Percentiles rank a stretch among this genome's conserved stretches.
Conservation (phyloP, 2,113 vertebrate genomes). For the Percina caprodes region DNA sequence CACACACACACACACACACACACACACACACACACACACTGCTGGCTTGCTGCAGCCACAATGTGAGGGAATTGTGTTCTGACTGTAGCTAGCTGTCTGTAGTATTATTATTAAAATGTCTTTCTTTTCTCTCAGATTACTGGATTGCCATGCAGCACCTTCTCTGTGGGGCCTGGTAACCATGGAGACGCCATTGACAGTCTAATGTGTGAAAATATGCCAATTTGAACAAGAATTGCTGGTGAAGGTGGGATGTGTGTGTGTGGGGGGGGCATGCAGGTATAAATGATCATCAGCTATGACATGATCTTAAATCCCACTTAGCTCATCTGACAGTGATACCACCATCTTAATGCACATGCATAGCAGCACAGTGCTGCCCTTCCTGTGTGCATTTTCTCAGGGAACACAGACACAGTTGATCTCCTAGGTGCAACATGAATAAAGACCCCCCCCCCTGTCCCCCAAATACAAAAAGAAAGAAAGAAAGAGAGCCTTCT, state of each 20-base stretch:
- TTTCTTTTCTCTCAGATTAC: neutral
- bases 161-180: constrained; percentile 57
- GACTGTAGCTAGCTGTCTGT: neutral
- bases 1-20: neutral
- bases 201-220: constrained; percentile 58
- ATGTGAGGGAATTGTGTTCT: constrained; percentile 15
- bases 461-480: neutral
- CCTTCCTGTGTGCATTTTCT: constrained; percentile 13
- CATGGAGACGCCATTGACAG: constrained; percentile 62
- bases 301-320: constrained; percentile 28
- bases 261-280: constrained; percentile 33
- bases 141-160: constrained; percentile 37
- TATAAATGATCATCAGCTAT: constrained; percentile 21
- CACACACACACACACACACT: too few relatives aligned
- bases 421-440: neutral
- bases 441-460: constrained; percentile 1
- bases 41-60: constrained; percentile 26
- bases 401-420: constrained; percentile 3
- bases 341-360: constrained; percentile 39
- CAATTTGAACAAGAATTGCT: constrained; percentile 38
- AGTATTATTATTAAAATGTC: constrained; percentile 16
- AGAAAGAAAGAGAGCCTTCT: too few relatives aligned
- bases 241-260: neutral
- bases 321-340: constrained; percentile 41
- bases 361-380: constrained; percentile 36